Conservation (phyloP, 1,140 invertebrate genomes). For the Bombus consobrinus region DNA sequence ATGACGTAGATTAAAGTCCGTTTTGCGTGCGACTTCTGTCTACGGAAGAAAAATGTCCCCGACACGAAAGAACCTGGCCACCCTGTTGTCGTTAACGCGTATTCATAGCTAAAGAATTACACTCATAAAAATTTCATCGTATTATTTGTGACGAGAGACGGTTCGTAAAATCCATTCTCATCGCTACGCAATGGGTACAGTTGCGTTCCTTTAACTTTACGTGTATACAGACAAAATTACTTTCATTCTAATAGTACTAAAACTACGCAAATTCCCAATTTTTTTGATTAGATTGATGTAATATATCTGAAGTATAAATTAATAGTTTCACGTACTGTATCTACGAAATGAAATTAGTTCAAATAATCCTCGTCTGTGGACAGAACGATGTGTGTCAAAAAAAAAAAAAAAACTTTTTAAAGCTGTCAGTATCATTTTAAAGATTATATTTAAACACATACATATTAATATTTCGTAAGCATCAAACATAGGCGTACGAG, state of each 20-base stretch:
- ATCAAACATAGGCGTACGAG: neutral
- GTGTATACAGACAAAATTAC: neutral
- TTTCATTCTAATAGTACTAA: neutral
- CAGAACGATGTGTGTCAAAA: neutral
- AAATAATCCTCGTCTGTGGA: too few relatives aligned
- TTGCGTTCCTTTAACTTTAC: neutral
- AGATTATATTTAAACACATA: neutral
- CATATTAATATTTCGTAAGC: neutral
- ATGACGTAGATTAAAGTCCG: conserved; percentile 36
- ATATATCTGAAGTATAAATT: too few relatives aligned
- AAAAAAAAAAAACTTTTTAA: neutral
- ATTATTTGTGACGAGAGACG: neutral
- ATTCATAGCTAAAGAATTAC: conserved; percentile 11
- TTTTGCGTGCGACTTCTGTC: conserved; percentile 42
- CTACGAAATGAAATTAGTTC: too few relatives aligned
- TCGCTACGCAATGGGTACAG: neutral
- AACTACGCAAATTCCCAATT: too few relatives aligned
- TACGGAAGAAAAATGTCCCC: conserved; percentile 29
- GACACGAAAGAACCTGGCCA: conserved; percentile 13
- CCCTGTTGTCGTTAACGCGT: conserved; percentile 17
- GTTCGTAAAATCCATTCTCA: conserved; percentile 1
- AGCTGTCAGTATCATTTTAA: neutral
- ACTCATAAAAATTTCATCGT: conserved; percentile 9
- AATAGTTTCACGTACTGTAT: too few relatives aligned
- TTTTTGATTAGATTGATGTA: too few relatives aligned